Evolutionary conservation across 2,888 invertebrate species (phyloP), one percentile per base, ranked within the genome.

Genomic region (Sphinx pinastri): DNA sequence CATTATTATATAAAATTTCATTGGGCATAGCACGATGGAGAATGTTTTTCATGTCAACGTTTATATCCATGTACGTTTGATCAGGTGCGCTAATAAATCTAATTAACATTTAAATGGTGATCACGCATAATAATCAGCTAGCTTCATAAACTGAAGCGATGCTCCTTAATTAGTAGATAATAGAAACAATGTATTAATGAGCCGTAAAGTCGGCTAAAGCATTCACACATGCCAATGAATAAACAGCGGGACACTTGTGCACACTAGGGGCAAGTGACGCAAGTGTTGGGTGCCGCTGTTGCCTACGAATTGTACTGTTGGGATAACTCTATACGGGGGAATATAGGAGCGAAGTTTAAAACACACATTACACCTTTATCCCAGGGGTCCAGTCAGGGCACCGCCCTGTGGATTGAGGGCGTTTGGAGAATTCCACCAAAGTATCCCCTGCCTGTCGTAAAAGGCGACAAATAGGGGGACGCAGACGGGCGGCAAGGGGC

Each of bases 51-150:
- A 78, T 78, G 73, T 78, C 75, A 81, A 78, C 81, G 75, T 80
- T 80, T 80, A 77, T 79, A 83, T 75, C 76, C 75, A 76, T 75
- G 75, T 72, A 73, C 71, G 85, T 93, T 89, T 92, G 87, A 86
- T 89, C 93, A 93, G 92, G 89, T 93, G 93, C 81, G 79, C 75
- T 79, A 83, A 87, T 89, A 90, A 91, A 91, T 90, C 85, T 92
- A 92, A 93, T 93, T 93, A 93, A 86, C 93, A 93, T 93, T 91
- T 91, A 93, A 92, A 93, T 93, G 92, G 87, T 93, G 88, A 92
- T 86, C 93, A 93, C 88, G 92, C 91, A 92, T 93, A 91, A 91
- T 92, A 91, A 93, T 92, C 90, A 92, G 88, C 82, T 88, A 87
- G 88, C 84, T 89, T 85, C 87, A 84, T 88, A 89, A 88, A 89